Conservation (phyloP, 2,888 invertebrate genomes). For the Ophion slaviceki region DNA sequence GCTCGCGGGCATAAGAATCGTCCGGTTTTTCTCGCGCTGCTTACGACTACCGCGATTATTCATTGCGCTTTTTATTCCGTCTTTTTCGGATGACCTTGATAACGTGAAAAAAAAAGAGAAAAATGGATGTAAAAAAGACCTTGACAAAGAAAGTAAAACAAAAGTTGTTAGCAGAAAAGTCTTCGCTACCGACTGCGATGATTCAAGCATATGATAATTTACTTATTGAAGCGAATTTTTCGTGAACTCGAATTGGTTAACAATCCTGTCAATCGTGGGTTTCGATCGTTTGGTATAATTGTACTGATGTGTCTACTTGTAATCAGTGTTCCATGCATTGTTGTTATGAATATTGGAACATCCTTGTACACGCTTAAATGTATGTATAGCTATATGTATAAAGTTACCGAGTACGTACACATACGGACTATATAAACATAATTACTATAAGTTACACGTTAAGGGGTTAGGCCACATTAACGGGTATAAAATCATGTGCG, state of each 20-base stretch:
- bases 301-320: conserved; percentile 15
- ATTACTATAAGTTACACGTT: too few relatives aligned
- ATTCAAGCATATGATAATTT: neutral
- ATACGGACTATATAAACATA: too few relatives aligned
- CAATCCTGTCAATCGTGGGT: conserved; percentile 39
- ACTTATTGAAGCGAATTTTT: conserved; percentile 50
- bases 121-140: neutral
- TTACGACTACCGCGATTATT: conserved; percentile 57
- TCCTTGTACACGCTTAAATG: neutral
- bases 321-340: conserved; percentile 46
- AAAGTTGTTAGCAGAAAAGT: conserved; percentile 3
- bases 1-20: conserved; percentile 58
- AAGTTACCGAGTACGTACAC: too few relatives aligned
- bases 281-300: conserved; percentile 47
- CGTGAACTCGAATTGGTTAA: conserved; percentile 35
- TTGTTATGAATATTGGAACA: conserved; percentile 26
- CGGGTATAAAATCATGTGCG: too few relatives aligned
- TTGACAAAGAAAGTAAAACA: neutral
- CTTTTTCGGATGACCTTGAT: neutral
- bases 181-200: neutral
- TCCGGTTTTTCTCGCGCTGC: conserved; percentile 25
- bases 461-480: too few relatives aligned
- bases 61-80: conserved; percentile 38
- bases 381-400: too few relatives aligned
- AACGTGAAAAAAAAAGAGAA: too few relatives aligned